Base-by-base conservation (phyloP, 2,113 vertebrate genomes). In the Oxygymnocypris stewartii region DNA sequence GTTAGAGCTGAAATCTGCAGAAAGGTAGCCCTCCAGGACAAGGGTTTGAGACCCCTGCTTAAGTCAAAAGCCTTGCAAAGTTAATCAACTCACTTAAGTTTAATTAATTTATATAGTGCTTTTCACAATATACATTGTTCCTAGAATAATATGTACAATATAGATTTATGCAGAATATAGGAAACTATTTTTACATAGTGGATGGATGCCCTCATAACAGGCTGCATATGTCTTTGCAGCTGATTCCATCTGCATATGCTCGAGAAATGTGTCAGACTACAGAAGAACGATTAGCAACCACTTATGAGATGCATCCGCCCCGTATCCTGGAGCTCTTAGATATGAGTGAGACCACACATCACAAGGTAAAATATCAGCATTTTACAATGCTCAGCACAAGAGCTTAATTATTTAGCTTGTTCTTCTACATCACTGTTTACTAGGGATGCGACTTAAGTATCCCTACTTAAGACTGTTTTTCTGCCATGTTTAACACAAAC, bases 171-270 rank as follows among this genome's bases (percentile, higher is more conserved):
- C 23, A 47, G 40, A 44, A 13, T 13, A 44, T 76, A 31, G 28
- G 16, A 79, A 54, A 13, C 35, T 61, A 25, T 40, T n/a, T 23
- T 42, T 47, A 2, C 14, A 65, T 47, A 28, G 40, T 65, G n/a
- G 20, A 82, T 73, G 9, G 18, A 35, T 86, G 63, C n/a, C n/a
- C 16, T 59, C n/a, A 67, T n/a, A 49, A 49, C 23, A 69, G 2
- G 13, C 25, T 49, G 4, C 42, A 65, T 91, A 89, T 93, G 91
- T 83, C 28, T 47, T 94, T 95, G 83, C 92, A 98, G 96, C 84
- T 96, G 85, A 95, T 92, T 76, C 97, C 96, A 79, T 97, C 98
- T n/a, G 94, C 92, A 76, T 98, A 95, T 88, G 90, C 94, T 87
- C 95, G 95, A 87, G 94, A 96, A 91, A 96, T 96, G 95, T 92